These are phyloP conservation scores for Grammatotria lemairii DNA, from an alignment of 2,113 vertebrate genomes.

Conservation along the genomic window DNA sequence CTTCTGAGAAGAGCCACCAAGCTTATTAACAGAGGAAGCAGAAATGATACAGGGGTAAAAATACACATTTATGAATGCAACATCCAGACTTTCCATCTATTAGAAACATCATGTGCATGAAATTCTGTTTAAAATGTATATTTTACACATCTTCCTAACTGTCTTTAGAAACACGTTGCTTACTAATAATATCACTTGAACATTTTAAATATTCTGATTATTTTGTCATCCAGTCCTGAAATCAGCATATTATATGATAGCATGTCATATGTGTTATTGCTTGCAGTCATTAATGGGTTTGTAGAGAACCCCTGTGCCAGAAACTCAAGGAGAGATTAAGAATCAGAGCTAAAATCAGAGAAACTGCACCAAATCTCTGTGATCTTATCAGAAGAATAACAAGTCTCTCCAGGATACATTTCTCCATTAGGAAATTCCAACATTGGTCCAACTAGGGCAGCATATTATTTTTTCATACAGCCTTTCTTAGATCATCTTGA, in stretches of 20 bases:
- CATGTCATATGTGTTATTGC: background rate
- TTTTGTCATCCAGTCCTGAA: background rate
- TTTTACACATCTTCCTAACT: background rate
- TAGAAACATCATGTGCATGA: background rate
- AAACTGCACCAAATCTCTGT: background rate
- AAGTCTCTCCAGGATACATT: background rate
- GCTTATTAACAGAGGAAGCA: background rate
- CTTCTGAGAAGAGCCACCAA: background rate
- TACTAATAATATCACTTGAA: background rate
- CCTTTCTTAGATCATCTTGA: conserved; percentile 16
- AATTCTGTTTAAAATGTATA: background rate
- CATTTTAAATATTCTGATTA: background rate
- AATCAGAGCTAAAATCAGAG: background rate
- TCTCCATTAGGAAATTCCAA: background rate
- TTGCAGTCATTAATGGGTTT: background rate
- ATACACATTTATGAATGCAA: background rate
- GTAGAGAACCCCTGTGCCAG: background rate
- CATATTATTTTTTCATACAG: conserved; percentile 1
- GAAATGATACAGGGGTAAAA: background rate
- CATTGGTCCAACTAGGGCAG: background rate
- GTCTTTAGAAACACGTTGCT: background rate
- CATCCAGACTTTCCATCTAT: background rate
- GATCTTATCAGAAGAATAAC: background rate
- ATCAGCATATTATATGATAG: background rate
- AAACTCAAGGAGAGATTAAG: conserved; percentile 2